These are phyloP conservation scores for Tragelaphus imberbis DNA, from an alignment of 2,113 vertebrate genomes.

Conservation along the genomic window DNA sequence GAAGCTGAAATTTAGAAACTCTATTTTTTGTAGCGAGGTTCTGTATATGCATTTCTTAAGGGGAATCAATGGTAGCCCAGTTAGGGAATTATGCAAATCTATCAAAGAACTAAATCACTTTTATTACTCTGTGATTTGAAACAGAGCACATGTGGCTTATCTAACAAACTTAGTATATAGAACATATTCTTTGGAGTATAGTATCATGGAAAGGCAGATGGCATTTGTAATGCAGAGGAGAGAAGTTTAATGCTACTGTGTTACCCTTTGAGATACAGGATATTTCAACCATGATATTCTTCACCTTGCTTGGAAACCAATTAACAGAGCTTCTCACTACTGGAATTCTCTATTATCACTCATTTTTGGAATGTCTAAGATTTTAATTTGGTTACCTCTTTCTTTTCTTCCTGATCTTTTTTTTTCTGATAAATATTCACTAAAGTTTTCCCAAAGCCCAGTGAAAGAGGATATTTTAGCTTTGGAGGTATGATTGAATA, in stretches of 20 bases:
- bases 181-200: background rate
- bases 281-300: background rate
- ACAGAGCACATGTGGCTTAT: slow-evolving; percentile 19
- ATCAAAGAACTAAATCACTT: slow-evolving; percentile 31
- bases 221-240: background rate
- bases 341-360: background rate
- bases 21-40: slow-evolving; percentile 31
- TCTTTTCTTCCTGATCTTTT: background rate
- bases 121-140: slow-evolving; percentile 63
- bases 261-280: background rate
- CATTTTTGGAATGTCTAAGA: background rate
- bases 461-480: background rate
- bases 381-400: background rate
- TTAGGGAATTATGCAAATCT: slow-evolving; percentile 64
- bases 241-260: background rate
- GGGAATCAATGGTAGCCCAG: slow-evolving; percentile 35
- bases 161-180: slow-evolving; percentile 33
- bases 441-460: background rate
- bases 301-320: slow-evolving; percentile 2
- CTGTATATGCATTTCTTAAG: slow-evolving; percentile 22
- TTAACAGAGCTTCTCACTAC: background rate
- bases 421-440: background rate
- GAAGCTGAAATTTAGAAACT: slow-evolving; percentile 11
- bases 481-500: background rate
- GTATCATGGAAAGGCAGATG: slow-evolving; percentile 40